phyloP scores from a whole-genome alignment of 2,888 invertebrate species.

The Xestoiulus laeticollis region DNA sequence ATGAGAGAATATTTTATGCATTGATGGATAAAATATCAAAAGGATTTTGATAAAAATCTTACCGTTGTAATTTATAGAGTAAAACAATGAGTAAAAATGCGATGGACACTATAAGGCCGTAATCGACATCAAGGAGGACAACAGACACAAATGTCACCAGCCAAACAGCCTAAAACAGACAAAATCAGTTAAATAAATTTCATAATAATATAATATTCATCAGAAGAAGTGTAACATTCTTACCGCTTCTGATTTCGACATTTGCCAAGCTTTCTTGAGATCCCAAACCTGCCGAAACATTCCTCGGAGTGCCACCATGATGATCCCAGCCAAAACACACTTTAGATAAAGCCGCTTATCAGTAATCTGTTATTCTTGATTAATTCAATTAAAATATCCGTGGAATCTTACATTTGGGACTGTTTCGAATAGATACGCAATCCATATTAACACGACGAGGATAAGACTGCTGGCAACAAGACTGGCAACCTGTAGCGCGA shows the following conservation, averaged over 20 bases:
- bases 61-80: slow-evolving; percentile 70
- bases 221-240: slow-evolving; percentile 54
- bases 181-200: background rate
- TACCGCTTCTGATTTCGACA: slow-evolving; percentile 80
- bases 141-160: slow-evolving; percentile 79
- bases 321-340: slow-evolving; percentile 83
- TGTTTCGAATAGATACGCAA: slow-evolving; percentile 87
- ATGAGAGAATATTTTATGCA: background rate
- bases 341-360: slow-evolving; percentile 61
- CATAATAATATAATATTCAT: background rate
- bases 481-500: slow-evolving; percentile 70
- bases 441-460: slow-evolving; percentile 81
- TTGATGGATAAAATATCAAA: background rate
- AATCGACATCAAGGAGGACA: slow-evolving; percentile 80
- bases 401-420: slow-evolving; percentile 75
- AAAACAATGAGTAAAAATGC: slow-evolving; percentile 77
- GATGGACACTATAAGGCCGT: slow-evolving; percentile 81
- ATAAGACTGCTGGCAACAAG: slow-evolving; percentile 80
- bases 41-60: slow-evolving; percentile 68
- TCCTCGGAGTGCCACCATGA: slow-evolving; percentile 81
- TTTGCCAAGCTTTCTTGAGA: slow-evolving; percentile 75
- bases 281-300: slow-evolving; percentile 79
- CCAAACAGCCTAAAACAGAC: slow-evolving; percentile 72
- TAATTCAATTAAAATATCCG: slow-evolving; percentile 19
- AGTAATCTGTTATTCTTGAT: background rate